phyloP scores from a whole-genome alignment of 2,888 invertebrate genomes.

The Nymphalis c-album region DNA sequence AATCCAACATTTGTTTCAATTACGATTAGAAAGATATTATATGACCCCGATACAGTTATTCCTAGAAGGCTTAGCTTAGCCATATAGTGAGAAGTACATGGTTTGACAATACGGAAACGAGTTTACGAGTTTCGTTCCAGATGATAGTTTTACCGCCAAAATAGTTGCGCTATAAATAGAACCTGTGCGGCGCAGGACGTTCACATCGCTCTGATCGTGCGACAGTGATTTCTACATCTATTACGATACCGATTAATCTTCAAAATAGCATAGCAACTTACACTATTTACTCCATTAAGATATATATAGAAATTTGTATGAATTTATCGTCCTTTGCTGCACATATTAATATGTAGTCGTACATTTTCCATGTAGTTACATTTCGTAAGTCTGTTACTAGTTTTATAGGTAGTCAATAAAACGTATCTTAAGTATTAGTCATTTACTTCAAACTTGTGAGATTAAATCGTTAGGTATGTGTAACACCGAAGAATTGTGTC shows the following conservation, averaged over 20 bases:
- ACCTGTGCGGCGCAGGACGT: constrained; percentile 54
- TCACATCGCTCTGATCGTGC: constrained; percentile 49
- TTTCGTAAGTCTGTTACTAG: no score
- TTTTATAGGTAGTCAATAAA: not conserved
- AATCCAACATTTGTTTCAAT: no score
- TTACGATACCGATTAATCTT: constrained; percentile 2
- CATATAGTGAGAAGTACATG: not conserved
- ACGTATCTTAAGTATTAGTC: not conserved
- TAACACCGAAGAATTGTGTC: not conserved
- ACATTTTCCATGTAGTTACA: no score
- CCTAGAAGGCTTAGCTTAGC: not conserved
- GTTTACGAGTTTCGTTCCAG: constrained; percentile 48
- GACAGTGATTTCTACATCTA: not conserved
- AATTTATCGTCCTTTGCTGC: no score
- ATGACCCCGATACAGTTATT: not conserved
- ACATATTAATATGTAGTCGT: no score
- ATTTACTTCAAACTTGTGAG: not conserved
- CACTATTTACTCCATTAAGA: not conserved
- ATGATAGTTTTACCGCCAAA: constrained; percentile 64
- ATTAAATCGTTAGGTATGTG: not conserved
- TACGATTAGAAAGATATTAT: not conserved
- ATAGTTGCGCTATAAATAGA: constrained; percentile 64
- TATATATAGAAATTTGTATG: not conserved
- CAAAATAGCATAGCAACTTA: not conserved
- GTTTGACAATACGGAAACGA: constrained; percentile 51